Evolutionary conservation across 1,140 invertebrate genomes (phyloP), one percentile per base, ranked within the genome.

Genomic region (Aphelinus atriplicis): DNA sequence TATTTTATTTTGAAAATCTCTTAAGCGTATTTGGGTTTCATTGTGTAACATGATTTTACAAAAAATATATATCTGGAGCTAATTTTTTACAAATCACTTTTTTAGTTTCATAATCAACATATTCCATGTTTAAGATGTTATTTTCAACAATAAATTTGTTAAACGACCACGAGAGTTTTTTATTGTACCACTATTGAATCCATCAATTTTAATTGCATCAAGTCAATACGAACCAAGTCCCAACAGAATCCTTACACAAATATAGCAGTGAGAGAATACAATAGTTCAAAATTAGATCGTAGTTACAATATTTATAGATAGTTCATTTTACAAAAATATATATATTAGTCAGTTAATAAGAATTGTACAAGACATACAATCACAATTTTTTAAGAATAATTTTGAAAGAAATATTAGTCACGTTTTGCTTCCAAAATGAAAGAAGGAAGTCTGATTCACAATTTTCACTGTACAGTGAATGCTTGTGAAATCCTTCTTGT

Each of bases 401-500:
- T 60, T 63, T 63, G 48, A 53, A 53, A 9, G 51, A 53, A 53
- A 53, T 61, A 47, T 66, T 73, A 65, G 46, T 53, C 45, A 51
- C 26, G 51, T 6, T 46, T 43, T 45, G 53, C 47, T n/a, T 67
- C 67, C 2, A 0, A 53, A 67, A 67, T 50, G 3, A 7, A 45
- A 65, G 6, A 42, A 58, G 43, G 50, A 67, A 47, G 46, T 7
- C 42, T 47, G n/a, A 42, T 2, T 57, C 55, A 3, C 6, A 62
- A 74, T 10, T 48, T 65, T 71, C 42, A 76, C 2, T 65, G 46
- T 48, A 57, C 2, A 26, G 10, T 50, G 42, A 57, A 61, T 48
- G 55, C 4, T 60, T 66, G 48, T 48, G 73, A 70, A 42, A 63
- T 26, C 7, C 53, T 63, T 58, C 61, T 75, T 48, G 53, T 72